Percentiles rank a stretch among this genome's conserved stretches.
phyloP scores from a whole-genome alignment of 2,113 vertebrate genomes.

The Pituophis catenifer region DNA sequence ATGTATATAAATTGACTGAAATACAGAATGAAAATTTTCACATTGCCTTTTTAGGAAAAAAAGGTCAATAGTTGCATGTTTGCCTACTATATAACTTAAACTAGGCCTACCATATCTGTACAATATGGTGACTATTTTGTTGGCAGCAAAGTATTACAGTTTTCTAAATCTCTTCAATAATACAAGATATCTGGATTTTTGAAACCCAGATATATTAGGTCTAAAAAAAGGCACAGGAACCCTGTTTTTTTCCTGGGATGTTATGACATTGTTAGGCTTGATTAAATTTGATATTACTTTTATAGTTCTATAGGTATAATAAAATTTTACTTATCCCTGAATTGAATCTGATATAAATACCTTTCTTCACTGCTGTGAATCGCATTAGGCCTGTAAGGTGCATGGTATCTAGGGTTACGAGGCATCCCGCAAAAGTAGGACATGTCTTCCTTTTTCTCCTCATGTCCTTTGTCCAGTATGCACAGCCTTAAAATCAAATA shows the following conservation, averaged over 20 bases:
- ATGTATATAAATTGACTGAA: not conserved
- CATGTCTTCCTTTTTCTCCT: not conserved
- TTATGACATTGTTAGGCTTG: not conserved
- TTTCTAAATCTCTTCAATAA: not conserved
- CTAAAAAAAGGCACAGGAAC: not conserved
- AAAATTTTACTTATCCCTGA: not conserved
- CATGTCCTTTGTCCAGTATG: not conserved
- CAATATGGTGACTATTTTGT: not conserved
- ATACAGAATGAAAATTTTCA: not conserved
- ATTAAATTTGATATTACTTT: not conserved
- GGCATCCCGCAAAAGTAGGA: not conserved
- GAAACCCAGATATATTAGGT: not conserved
- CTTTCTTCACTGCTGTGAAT: not conserved
- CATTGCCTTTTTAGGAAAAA: not conserved
- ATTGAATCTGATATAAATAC: not conserved
- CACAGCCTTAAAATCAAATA: not conserved
- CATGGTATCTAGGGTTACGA: not conserved
- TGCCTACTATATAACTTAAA: not conserved
- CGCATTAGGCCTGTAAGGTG: not conserved
- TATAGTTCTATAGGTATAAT: not conserved
- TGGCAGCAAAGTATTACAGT: not conserved
- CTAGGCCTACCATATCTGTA: not conserved
- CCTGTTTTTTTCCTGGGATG: not conserved
- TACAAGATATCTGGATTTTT: not conserved
- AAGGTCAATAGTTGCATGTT: not conserved